Conservation (phyloP, 2,888 invertebrate genomes). For the Agriopis aurantiaria region DNA sequence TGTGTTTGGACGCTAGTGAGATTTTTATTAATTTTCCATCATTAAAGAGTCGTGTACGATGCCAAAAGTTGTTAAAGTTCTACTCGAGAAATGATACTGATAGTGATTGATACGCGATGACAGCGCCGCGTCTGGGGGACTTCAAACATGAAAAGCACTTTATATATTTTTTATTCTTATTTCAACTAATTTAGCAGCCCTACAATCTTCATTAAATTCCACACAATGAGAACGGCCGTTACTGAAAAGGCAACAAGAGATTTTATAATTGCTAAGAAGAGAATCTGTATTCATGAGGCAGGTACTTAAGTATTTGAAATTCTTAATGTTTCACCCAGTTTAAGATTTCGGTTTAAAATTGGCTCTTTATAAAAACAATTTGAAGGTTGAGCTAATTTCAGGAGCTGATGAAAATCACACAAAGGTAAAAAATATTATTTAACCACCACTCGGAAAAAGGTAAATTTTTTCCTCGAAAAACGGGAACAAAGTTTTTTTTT, state of each 20-base stretch:
- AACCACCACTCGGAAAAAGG: no score
- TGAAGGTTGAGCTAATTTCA: slow-evolving; percentile 3
- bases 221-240: slow-evolving; percentile 37
- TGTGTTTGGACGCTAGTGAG: no score
- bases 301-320: slow-evolving; percentile 33
- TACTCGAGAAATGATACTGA: no score
- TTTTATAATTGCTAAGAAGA: slow-evolving; percentile 37
- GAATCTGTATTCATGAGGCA: slow-evolving; percentile 39
- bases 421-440: not conserved
- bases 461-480: no score
- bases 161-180: no score
- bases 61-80: no score
- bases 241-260: slow-evolving; percentile 34
- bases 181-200: slow-evolving; percentile 12
- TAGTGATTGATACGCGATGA: no score
- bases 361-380: slow-evolving; percentile 6
- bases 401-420: not conserved
- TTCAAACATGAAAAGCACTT: no score
- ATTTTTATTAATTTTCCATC: no score
- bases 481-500: no score
- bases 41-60: no score
- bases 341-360: slow-evolving; percentile 12
- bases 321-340: slow-evolving; percentile 25
- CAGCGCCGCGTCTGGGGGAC: no score
- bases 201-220: slow-evolving; percentile 43